phyloP scores from a whole-genome alignment of 2,797 vertebrate genomes.

The Petrocephalus schoutedeni region DNA sequence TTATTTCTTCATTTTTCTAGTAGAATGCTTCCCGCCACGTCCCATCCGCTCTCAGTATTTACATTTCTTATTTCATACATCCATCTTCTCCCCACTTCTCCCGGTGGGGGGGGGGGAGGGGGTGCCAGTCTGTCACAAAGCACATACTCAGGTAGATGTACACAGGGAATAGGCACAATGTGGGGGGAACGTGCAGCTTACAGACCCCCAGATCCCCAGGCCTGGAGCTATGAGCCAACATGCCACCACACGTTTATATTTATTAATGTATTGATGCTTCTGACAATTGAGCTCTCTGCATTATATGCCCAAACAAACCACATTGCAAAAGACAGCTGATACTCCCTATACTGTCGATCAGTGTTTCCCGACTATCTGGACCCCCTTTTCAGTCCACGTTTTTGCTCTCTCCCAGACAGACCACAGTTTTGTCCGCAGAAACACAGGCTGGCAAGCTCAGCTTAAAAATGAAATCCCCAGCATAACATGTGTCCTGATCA shows the following conservation, averaged over 20 bases:
- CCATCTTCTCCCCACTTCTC: not conserved
- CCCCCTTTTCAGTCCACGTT: no score
- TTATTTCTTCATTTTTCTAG: not conserved
- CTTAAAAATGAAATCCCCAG: not conserved
- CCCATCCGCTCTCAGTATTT: not conserved
- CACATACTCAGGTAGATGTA: not conserved
- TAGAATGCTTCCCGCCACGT: not conserved
- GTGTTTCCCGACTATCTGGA: not conserved
- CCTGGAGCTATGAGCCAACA: not conserved
- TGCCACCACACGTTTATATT: not conserved
- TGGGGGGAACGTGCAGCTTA: not conserved
- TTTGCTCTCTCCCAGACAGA: no score
- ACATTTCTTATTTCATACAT: not conserved
- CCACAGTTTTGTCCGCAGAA: not conserved
- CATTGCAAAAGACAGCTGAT: not conserved
- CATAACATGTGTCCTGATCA: not conserved
- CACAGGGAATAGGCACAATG: not conserved
- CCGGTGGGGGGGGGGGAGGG: not conserved
- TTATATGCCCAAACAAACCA: not conserved
- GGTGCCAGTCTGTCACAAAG: not conserved
- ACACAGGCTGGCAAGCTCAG: not conserved
- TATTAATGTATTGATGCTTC: not conserved
- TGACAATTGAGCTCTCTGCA: not conserved
- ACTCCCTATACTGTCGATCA: not conserved
- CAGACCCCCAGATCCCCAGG: not conserved